Evolutionary conservation across 2,113 vertebrate genomes (phyloP).

Genomic region (Corynorhinus townsendii): DNA sequence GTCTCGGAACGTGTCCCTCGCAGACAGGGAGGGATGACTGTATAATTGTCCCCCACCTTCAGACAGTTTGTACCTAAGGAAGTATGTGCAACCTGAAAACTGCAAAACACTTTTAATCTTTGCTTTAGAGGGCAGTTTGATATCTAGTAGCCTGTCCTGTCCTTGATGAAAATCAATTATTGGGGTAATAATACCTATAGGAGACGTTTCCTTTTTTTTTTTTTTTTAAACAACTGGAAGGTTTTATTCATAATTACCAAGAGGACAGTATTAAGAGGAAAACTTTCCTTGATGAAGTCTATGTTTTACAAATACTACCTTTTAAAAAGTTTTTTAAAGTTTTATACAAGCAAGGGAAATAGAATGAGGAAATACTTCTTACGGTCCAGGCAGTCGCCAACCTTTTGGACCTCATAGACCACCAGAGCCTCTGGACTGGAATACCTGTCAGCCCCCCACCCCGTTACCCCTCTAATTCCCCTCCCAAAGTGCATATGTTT

Average conservation of each 20-base stretch:
- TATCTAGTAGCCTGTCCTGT: not conserved
- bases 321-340: constrained; percentile 1
- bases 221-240: not conserved
- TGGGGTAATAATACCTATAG: not conserved
- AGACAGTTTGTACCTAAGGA: not conserved
- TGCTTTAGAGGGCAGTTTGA: not conserved
- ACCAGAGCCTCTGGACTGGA: not conserved
- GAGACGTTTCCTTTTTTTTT: not conserved
- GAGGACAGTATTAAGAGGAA: not conserved
- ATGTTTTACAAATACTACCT: not conserved
- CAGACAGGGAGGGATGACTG: too few species aligned
- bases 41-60: not conserved
- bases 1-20: not conserved
- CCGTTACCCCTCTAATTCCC: too few species aligned
- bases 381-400: not conserved
- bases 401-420: too few species aligned
- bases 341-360: not conserved
- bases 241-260: not conserved
- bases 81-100: not conserved
- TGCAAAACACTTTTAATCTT: not conserved
- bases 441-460: not conserved
- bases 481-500: not conserved
- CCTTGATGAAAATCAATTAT: not conserved
- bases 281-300: not conserved
- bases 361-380: not conserved